phyloP scores from a whole-genome alignment of 2,888 invertebrate species.

The Herminia tarsipennalis region DNA sequence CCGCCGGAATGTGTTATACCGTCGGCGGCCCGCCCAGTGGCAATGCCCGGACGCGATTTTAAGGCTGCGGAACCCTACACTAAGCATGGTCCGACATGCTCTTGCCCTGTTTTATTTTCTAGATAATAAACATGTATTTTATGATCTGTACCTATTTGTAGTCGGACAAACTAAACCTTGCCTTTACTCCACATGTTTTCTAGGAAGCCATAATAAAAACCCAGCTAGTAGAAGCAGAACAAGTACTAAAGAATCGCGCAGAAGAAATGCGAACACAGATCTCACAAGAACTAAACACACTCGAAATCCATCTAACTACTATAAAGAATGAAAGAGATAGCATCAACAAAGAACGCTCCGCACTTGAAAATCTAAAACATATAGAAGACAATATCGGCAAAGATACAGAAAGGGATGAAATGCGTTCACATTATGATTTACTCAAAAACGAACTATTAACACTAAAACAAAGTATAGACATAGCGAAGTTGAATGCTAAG shows the following conservation, averaged over 20 bases:
- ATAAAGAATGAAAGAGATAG: conserved; percentile 67
- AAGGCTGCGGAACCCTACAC: too few relatives aligned
- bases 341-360: conserved; percentile 59
- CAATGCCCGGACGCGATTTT: too few relatives aligned
- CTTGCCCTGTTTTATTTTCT: too few relatives aligned
- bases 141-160: too few relatives aligned
- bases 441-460: conserved; percentile 60
- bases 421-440: conserved; percentile 56
- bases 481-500: conserved; percentile 49
- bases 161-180: too few relatives aligned
- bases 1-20: too few relatives aligned
- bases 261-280: conserved; percentile 73
- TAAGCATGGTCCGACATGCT: too few relatives aligned
- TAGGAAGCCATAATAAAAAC: conserved; percentile 68
- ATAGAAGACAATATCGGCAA: conserved; percentile 13
- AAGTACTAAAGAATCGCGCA: conserved; percentile 57
- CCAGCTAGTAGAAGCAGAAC: conserved; percentile 66
- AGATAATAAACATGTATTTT: too few relatives aligned
- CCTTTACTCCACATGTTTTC: background rate
- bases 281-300: conserved; percentile 59
- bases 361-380: conserved; percentile 36
- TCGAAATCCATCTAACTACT: conserved; percentile 60
- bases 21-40: too few relatives aligned
- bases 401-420: conserved; percentile 45
- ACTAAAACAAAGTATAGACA: conserved; percentile 60